Conservation (phyloP, 2,797 vertebrate genomes). For the Siniperca undulata region DNA sequence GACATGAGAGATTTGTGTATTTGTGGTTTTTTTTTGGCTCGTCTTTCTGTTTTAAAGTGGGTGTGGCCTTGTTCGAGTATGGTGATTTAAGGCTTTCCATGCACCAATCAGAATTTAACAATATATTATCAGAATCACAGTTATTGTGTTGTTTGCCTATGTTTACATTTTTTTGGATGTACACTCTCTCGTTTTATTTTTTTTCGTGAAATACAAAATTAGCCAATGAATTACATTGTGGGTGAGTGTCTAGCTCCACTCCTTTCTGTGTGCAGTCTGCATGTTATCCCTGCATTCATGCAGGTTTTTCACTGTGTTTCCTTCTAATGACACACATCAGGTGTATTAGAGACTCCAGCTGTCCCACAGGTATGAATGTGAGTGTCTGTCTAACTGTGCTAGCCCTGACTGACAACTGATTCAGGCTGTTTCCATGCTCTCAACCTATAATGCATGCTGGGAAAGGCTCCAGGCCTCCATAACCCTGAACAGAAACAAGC, state of each 20-base stretch:
- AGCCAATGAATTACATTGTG: not conserved
- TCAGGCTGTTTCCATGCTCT: slow-evolving; percentile 29
- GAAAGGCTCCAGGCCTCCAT: slow-evolving; percentile 18
- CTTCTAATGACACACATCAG: slow-evolving; percentile 31
- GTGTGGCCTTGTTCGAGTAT: not conserved
- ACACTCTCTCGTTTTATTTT: too few relatives aligned
- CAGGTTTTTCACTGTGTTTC: slow-evolving; percentile 29
- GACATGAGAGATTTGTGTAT: not conserved
- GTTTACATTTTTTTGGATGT: not conserved
- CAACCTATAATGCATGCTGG: not conserved
- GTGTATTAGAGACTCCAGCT: slow-evolving; percentile 29
- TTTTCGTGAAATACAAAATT: too few relatives aligned
- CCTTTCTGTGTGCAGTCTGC: not conserved
- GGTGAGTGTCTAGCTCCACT: not conserved
- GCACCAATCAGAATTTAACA: not conserved
- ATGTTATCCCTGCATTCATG: slow-evolving; percentile 31
- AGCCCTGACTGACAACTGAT: slow-evolving; percentile 46
- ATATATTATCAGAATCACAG: not conserved
- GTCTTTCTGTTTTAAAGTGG: not conserved
- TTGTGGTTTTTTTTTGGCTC: not conserved
- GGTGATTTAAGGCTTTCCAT: not conserved
- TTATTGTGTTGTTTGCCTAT: not conserved
- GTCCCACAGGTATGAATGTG: slow-evolving; percentile 17
- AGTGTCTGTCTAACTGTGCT: slow-evolving; percentile 43
- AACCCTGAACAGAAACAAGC: slow-evolving; percentile 18